These are phyloP conservation scores for Phrynocephalus vlangalii DNA, from an alignment of 2,797 vertebrate genomes.

Conservation along the genomic window DNA sequence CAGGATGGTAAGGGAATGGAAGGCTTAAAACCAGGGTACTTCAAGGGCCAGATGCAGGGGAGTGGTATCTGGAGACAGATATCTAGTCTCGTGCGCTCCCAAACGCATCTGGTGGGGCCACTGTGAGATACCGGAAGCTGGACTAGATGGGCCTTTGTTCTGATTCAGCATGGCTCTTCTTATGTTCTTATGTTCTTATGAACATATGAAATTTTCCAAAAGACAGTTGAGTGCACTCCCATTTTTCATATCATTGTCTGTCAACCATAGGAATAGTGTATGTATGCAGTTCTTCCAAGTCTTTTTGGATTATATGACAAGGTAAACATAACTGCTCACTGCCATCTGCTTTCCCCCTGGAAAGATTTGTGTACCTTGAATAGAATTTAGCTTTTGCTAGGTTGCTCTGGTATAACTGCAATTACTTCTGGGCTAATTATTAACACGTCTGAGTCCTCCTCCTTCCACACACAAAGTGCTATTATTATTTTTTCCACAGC, in stretches of 20 bases:
- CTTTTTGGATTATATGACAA: background rate
- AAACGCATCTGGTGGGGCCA: too few relatives aligned
- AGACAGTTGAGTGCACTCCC: too few relatives aligned
- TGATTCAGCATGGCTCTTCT: too few relatives aligned
- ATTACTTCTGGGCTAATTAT: constrained; percentile 66
- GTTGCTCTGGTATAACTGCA: constrained; percentile 45
- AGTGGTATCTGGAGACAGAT: too few relatives aligned
- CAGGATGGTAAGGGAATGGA: background rate
- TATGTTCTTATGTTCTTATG: too few relatives aligned
- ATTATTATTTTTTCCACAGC: constrained; percentile 8
- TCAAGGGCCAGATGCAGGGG: too few relatives aligned
- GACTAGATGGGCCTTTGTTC: too few relatives aligned
- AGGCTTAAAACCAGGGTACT: too few relatives aligned
- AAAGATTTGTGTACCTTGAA: constrained; percentile 36
- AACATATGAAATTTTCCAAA: background rate
- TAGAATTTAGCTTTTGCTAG: constrained; percentile 43
- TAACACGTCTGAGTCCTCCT: constrained; percentile 60
- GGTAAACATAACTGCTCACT: constrained; percentile 35
- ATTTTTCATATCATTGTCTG: background rate
- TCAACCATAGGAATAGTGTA: background rate
- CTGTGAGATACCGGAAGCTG: too few relatives aligned
- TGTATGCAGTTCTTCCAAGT: background rate
- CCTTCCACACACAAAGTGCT: constrained; percentile 13
- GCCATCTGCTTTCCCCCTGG: constrained; percentile 41
- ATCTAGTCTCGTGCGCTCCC: too few relatives aligned